These are phyloP conservation scores for Andrena flavipes DNA, from an alignment of 2,888 invertebrate genomes.

Conservation along the genomic window DNA sequence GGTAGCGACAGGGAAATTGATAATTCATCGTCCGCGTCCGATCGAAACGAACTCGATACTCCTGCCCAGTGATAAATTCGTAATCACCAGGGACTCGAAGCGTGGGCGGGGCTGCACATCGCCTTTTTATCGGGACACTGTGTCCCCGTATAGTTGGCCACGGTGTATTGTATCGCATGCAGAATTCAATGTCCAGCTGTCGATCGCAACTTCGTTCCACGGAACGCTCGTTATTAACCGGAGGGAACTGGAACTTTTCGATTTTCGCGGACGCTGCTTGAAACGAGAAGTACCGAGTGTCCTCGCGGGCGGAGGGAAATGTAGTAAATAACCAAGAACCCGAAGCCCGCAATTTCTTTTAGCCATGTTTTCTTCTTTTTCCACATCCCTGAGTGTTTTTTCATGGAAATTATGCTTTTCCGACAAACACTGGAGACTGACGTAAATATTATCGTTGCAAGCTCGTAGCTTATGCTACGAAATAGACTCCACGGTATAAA, in stretches of 20 bases:
- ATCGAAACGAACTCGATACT: conserved; percentile 34
- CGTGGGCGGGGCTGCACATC: conserved; percentile 11
- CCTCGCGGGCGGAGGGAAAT: not conserved
- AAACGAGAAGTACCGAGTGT: not conserved
- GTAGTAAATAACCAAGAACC: conserved; percentile 4
- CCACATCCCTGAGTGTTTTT: conserved; percentile 14
- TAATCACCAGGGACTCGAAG: conserved; percentile 36
- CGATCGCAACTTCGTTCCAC: not conserved
- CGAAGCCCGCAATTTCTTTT: not conserved
- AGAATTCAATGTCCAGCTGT: conserved; percentile 30
- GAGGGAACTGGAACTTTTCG: conserved; percentile 1
- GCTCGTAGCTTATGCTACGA: not conserved
- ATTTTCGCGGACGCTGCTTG: conserved; percentile 2
- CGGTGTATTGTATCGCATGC: conserved; percentile 32
- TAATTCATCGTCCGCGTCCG: conserved; percentile 76
- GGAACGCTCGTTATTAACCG: conserved; percentile 22
- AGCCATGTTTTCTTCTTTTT: conserved; percentile 2
- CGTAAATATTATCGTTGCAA: conserved; percentile 26
- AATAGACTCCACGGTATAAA: not conserved
- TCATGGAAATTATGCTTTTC: not conserved
- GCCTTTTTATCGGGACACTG: conserved; percentile 40
- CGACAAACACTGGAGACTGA: not conserved
- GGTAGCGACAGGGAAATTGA: conserved; percentile 72
- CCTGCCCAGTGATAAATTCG: conserved; percentile 55
- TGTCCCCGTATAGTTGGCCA: conserved; percentile 26